A percentile compares a stretch with the other conserved stretches of the same genome.
Conservation (phyloP, 2,888 invertebrate genomes). For the Ophraella communa region DNA sequence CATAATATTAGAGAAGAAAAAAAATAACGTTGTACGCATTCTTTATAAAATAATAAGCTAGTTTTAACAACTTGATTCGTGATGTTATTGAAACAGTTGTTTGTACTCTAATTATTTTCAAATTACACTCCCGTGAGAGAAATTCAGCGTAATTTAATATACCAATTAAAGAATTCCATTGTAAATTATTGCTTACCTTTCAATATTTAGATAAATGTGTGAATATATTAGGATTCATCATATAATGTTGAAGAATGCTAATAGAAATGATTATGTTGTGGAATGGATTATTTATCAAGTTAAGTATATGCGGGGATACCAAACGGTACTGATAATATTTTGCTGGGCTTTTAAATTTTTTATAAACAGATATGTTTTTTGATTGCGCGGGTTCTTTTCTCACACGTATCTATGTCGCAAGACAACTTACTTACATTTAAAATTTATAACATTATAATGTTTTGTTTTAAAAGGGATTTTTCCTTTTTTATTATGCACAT, state of each 20-base stretch:
- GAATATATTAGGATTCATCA: slow-evolving; percentile 24
- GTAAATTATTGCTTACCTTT: slow-evolving; percentile 19
- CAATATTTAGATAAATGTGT: slow-evolving; percentile 9
- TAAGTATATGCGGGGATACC: neutral
- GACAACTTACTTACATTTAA: too few relatives aligned
- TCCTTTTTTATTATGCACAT: too few relatives aligned
- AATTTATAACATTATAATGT: too few relatives aligned
- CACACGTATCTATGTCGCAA: too few relatives aligned
- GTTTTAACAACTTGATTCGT: slow-evolving; percentile 23
- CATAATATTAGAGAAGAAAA: neutral
- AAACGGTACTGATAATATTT: too few relatives aligned
- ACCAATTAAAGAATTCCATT: slow-evolving; percentile 26
- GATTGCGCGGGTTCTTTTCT: too few relatives aligned
- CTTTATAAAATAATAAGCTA: slow-evolving; percentile 8
- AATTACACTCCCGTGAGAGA: slow-evolving; percentile 21
- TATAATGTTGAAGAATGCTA: slow-evolving; percentile 21
- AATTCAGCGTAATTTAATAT: slow-evolving; percentile 26
- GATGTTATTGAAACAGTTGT: slow-evolving; percentile 26
- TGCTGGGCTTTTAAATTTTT: too few relatives aligned
- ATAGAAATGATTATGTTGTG: slow-evolving; percentile 3
- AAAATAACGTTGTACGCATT: neutral
- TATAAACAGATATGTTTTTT: too few relatives aligned
- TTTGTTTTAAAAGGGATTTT: too few relatives aligned
- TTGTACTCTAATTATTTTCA: slow-evolving; percentile 27
- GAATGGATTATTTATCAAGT: neutral